Conservation (phyloP, 2,888 invertebrate species). For the Strigamia crassipes region DNA sequence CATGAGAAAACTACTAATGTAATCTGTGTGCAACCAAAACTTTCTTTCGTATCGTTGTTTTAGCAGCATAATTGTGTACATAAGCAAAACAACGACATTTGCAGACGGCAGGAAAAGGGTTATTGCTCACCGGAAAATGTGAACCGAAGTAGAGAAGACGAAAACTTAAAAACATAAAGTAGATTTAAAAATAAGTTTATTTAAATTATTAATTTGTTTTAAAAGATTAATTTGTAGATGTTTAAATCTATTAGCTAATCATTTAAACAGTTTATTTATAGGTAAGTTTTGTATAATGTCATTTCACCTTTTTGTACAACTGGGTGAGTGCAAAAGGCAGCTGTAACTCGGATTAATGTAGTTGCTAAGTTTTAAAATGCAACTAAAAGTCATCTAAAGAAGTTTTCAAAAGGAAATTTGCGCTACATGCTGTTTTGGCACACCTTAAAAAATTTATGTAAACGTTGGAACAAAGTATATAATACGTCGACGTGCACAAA, state of each 20-base stretch:
- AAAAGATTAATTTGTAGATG: no score
- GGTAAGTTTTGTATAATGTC: background rate
- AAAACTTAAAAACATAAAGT: background rate
- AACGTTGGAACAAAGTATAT: background rate
- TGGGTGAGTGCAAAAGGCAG: background rate
- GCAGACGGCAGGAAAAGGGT: background rate
- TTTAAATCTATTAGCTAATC: no score
- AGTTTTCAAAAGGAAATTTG: background rate
- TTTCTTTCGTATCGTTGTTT: background rate
- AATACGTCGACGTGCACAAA: background rate
- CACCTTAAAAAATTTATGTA: background rate
- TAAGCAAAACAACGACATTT: background rate
- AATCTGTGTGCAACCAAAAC: constrained; percentile 1
- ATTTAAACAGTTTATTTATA: no score
- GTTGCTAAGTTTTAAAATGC: background rate
- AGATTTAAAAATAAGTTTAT: background rate
- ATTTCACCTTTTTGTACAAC: background rate
- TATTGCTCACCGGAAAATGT: background rate
- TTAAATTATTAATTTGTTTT: background rate
- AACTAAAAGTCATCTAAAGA: background rate
- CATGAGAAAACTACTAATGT: background rate
- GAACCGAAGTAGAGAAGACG: background rate
- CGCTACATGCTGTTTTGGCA: background rate
- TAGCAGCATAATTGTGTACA: background rate
- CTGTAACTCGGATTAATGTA: no score